phyloP scores from a whole-genome alignment of 2,113 vertebrate genomes.

The Rhegmatorhina hoffmannsi region DNA sequence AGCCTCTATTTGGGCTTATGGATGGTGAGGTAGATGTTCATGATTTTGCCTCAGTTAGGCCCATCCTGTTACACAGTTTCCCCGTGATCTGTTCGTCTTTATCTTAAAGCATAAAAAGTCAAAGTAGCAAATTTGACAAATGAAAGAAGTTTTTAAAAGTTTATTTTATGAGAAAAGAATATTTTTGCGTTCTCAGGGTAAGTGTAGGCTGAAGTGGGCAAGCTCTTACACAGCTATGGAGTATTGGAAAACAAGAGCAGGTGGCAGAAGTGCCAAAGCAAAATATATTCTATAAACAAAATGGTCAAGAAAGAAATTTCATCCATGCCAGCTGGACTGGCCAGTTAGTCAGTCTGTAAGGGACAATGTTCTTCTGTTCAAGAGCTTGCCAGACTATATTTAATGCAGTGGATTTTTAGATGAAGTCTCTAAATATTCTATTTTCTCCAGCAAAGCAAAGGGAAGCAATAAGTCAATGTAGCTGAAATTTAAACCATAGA shows the following conservation, averaged over 20 bases:
- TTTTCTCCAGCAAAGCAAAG: background rate
- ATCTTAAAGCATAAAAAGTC: background rate
- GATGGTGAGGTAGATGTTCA: background rate
- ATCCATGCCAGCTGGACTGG: slow-evolving; percentile 28
- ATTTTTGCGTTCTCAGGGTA: background rate
- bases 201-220: background rate
- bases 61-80: background rate
- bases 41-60: background rate
- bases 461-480: background rate
- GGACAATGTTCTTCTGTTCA: background rate
- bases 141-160: background rate
- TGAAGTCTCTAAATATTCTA: background rate
- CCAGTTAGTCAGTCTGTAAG: background rate
- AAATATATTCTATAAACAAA: slow-evolving; percentile 17
- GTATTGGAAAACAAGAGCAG: slow-evolving; percentile 20
- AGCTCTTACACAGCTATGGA: background rate
- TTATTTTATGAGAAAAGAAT: background rate
- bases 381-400: background rate
- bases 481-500: background rate
- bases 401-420: background rate
- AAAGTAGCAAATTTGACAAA: background rate
- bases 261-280: slow-evolving; percentile 44
- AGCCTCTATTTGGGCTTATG: rapidly evolving
- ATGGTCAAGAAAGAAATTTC: slow-evolving; percentile 10
- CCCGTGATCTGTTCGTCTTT: background rate